Evolutionary conservation across 2,113 vertebrate genomes (phyloP).

Genomic region (Pterocles gutturalis): DNA sequence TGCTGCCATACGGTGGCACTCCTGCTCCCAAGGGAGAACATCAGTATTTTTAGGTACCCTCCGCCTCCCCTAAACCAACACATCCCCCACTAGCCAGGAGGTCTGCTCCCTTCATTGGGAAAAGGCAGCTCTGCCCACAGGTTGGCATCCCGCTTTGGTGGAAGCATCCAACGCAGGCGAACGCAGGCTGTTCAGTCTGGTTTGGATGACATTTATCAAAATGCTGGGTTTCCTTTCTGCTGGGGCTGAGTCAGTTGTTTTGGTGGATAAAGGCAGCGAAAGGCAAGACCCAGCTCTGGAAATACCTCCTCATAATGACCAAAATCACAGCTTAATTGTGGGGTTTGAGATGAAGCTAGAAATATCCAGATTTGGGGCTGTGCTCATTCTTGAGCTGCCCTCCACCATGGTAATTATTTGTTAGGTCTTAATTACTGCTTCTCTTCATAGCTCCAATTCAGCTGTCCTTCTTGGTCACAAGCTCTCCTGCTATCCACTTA

Average conservation of each 20-base stretch:
- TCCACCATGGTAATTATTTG: not conserved
- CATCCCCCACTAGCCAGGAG: not conserved
- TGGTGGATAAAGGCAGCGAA: not conserved
- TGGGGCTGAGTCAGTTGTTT: constrained; percentile 22
- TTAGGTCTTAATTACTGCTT: constrained; percentile 43
- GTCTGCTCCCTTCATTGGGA: not conserved
- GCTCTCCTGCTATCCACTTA: not conserved
- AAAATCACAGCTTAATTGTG: constrained; percentile 63
- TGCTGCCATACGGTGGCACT: not conserved
- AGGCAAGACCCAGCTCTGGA: constrained; percentile 29
- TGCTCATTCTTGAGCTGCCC: not conserved
- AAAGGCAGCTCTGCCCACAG: constrained; percentile 17
- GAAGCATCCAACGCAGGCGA: not conserved
- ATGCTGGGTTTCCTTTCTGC: constrained; percentile 12
- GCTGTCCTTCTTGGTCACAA: not conserved
- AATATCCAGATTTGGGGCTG: constrained; percentile 49
- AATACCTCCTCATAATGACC: constrained; percentile 40
- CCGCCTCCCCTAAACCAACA: not conserved
- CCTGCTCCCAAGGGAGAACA: not conserved
- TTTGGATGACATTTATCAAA: constrained; percentile 60
- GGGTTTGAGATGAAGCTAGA: constrained; percentile 51
- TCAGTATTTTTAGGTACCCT: not conserved
- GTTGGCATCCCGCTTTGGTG: constrained; percentile 18
- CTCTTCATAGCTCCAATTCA: constrained; percentile 7
- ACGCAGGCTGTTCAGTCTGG: not conserved